Conservation (phyloP, 2,888 invertebrate genomes). For the Pristionchus arcanus region DNA sequence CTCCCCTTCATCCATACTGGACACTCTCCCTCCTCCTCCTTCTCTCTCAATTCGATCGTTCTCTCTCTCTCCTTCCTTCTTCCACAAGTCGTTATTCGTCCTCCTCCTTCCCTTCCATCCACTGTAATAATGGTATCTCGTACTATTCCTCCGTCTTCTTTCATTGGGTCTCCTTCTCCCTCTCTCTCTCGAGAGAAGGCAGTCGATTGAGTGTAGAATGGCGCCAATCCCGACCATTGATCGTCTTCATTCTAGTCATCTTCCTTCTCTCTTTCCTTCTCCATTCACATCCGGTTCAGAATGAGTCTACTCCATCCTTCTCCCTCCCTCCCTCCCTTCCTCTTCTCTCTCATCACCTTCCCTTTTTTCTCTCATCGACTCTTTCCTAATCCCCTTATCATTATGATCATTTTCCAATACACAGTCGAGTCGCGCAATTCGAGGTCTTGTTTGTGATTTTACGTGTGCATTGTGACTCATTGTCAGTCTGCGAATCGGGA, state of each 20-base stretch:
- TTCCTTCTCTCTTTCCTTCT: background rate
- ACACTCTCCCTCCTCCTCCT: background rate
- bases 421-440: background rate
- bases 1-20: too few relatives aligned
- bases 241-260: constrained; percentile 19
- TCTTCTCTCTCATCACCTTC: background rate
- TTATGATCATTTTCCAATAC: constrained; percentile 35
- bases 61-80: too few relatives aligned
- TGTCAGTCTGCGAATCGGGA: background rate
- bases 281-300: constrained; percentile 21
- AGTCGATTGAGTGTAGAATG: background rate
- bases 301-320: background rate
- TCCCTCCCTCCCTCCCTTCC: background rate
- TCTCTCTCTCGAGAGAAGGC: background rate
- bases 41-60: background rate
- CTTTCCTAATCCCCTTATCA: constrained; percentile 32
- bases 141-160: background rate
- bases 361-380: background rate
- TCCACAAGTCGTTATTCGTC: constrained; percentile 27
- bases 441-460: background rate
- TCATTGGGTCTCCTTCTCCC: background rate
- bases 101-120: background rate
- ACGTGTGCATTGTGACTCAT: background rate
- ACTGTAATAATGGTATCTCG: constrained; percentile 11
- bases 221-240: background rate